phyloP scores from a whole-genome alignment of 2,113 vertebrate species.

The Sylvia atricapilla region DNA sequence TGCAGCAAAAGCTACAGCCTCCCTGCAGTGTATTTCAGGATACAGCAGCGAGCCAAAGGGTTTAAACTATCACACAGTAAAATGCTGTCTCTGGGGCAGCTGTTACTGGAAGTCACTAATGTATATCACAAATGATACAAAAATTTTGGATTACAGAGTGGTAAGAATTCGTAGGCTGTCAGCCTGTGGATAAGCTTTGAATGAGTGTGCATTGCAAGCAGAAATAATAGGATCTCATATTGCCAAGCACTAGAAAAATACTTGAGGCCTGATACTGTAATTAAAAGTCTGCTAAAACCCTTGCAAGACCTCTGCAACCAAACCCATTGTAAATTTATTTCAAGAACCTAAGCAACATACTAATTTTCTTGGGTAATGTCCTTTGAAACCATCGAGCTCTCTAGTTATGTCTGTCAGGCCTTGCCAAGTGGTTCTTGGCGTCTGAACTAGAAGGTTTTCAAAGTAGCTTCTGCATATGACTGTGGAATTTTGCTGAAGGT shows the following conservation, averaged over 20 bases:
- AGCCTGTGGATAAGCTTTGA: conserved; percentile 14
- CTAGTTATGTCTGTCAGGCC: conserved; percentile 14
- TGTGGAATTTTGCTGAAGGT: neutral
- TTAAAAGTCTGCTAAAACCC: conserved; percentile 40
- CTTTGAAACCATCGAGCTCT: conserved; percentile 29
- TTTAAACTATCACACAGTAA: conserved; percentile 39
- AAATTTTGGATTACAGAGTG: neutral
- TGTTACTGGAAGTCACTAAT: conserved; percentile 61
- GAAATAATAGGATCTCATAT: conserved; percentile 14
- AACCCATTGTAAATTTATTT: conserved; percentile 18
- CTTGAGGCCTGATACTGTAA: neutral
- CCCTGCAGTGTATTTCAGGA: conserved; percentile 40
- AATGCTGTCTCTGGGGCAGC: conserved; percentile 39
- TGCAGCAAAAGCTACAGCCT: conserved; percentile 2
- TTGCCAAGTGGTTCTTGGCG: neutral
- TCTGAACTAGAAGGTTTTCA: neutral
- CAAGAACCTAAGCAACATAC: neutral
- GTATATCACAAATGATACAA: conserved; percentile 46
- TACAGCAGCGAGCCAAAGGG: neutral
- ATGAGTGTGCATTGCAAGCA: neutral
- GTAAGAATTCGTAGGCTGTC: conserved; percentile 17
- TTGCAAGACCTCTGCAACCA: conserved; percentile 29
- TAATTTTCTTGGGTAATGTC: conserved; percentile 36
- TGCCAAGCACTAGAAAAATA: conserved; percentile 32
- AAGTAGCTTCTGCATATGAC: neutral